phyloP scores from a whole-genome alignment of 2,888 invertebrate species.

The Rhimphoctona megacephalus region DNA sequence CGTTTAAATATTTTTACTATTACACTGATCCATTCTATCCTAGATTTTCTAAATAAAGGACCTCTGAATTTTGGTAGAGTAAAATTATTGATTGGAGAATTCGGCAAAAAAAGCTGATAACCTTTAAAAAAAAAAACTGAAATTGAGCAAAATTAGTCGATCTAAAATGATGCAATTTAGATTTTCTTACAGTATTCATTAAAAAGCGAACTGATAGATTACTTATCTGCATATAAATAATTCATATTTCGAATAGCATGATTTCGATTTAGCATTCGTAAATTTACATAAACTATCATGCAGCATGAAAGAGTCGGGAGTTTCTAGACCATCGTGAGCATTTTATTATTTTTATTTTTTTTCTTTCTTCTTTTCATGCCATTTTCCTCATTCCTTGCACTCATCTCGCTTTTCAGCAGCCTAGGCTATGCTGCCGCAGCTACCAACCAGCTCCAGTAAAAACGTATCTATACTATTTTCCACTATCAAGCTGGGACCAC shows the following conservation, averaged over 20 bases:
- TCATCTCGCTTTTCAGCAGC: slow-evolving; percentile 36
- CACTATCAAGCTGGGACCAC: slow-evolving; percentile 34
- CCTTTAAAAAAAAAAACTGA: neutral
- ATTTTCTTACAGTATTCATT: neutral
- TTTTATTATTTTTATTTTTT: slow-evolving; percentile 7
- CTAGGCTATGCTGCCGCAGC: neutral
- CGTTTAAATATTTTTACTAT: slow-evolving; percentile 14
- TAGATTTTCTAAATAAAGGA: neutral
- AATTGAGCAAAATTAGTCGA: neutral
- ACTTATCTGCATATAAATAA: neutral
- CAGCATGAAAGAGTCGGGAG: neutral
- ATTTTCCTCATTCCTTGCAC: slow-evolving; percentile 13
- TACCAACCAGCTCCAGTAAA: slow-evolving; percentile 19
- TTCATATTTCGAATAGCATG: neutral
- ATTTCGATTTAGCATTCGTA: neutral
- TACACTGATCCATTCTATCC: neutral
- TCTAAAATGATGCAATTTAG: neutral
- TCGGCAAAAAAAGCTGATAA: neutral
- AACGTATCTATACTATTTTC: slow-evolving; percentile 48
- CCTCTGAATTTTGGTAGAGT: neutral
- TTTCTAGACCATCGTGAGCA: neutral
- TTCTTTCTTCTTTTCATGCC: slow-evolving; percentile 21
- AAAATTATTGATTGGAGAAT: neutral
- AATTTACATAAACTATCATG: neutral
- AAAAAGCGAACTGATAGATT: neutral